Conservation (phyloP, 2,888 invertebrate genomes). For the Apotomis turbidana region DNA sequence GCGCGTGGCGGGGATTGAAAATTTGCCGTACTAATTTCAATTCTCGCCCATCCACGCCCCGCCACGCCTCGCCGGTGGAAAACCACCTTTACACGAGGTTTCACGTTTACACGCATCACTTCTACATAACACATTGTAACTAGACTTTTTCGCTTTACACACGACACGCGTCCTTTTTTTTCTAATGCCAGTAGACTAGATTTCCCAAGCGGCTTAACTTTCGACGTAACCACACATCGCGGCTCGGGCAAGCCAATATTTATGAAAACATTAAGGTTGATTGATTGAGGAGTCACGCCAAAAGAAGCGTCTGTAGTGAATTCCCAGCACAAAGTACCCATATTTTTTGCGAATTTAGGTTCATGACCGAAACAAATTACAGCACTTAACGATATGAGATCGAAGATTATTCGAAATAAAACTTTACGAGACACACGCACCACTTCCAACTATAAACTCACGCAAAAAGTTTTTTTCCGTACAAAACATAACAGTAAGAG, state of each 20-base stretch:
- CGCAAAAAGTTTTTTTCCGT: slow-evolving; percentile 1
- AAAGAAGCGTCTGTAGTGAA: slow-evolving; percentile 15
- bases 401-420: neutral
- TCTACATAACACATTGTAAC: slow-evolving; percentile 1
- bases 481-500: neutral
- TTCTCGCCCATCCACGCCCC: no score
- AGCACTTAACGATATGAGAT: neutral
- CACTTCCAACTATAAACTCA: neutral
- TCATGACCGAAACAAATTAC: neutral
- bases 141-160: slow-evolving; percentile 1
- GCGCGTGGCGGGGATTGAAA: no score
- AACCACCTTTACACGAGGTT: slow-evolving; percentile 23
- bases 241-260: slow-evolving; percentile 35
- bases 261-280: slow-evolving; percentile 40
- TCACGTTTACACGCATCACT: slow-evolving; percentile 3
- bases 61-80: no score
- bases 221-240: slow-evolving; percentile 24
- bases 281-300: slow-evolving; percentile 33
- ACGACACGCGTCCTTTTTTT: slow-evolving; percentile 14
- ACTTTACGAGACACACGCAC: neutral
- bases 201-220: slow-evolving; percentile 38
- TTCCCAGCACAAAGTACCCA: slow-evolving; percentile 15
- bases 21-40: no score
- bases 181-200: slow-evolving; percentile 28
- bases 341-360: slow-evolving; percentile 18